Evolutionary conservation across 1,140 invertebrate genomes (phyloP), one percentile per base, ranked within the genome.

Genomic region (Drosophila hydei): DNA sequence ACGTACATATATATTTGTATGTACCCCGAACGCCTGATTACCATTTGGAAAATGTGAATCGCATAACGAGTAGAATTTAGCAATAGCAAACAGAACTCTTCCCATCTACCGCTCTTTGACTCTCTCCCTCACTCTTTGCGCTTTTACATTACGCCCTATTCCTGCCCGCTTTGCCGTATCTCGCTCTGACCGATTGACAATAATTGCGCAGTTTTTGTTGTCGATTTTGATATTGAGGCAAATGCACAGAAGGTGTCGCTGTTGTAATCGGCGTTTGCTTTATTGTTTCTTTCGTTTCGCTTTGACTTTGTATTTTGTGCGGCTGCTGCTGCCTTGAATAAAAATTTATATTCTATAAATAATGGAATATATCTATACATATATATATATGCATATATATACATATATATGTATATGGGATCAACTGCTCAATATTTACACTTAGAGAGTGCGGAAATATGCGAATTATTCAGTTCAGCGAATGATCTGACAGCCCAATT

Each of bases 271-370:
- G 43, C 40, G 73, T 58, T 65, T 59, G 63, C 59, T 85, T 63
- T 72, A 70, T 79, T 80, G 61, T 87, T 80, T 77, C 51, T 47
- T 72, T 30, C 45, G 18, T 19, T 43, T 51, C 19, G 18, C 43
- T 40, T 40, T 58, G 62, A 19, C 51, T 58, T 63, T 27, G 61
- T 68, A 61, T 56, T 58, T 19, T 62, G 36, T 56, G 25, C 23
- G 6, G 25, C 4, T 65, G 27, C 21, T 16, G 25, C 72, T 45
- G 81, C 81, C 81, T 85, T 85, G 81, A 85, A 87, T 77, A 73
- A 51, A 81, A 83, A 87, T 85, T 85, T 85, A 51, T 69, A 72
- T 72, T 81, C 81, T 85, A 87, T 85, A 81, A 85, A 85, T 85
- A 85, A 80, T 85, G 70, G 73, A 85, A 79, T 56, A 75, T 60